phyloP scores from a whole-genome alignment of 1,140 invertebrate genomes.

The Apocrypta bakeri region DNA sequence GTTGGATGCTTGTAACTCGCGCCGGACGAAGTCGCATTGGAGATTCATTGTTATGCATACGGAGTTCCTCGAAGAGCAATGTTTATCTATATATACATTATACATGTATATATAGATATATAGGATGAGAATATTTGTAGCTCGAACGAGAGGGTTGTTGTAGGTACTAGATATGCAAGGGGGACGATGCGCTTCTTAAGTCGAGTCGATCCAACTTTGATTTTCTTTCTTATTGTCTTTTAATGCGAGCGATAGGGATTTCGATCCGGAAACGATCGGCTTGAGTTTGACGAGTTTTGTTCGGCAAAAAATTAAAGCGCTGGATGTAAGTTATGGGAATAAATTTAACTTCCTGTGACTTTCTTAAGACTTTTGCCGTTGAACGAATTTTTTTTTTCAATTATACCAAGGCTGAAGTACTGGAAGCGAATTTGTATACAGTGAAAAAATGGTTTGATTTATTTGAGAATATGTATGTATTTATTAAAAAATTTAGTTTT shows the following conservation, averaged over 20 bases:
- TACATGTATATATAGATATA: slow-evolving; percentile 24
- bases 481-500: no score
- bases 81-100: slow-evolving; percentile 49
- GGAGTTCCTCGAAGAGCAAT: slow-evolving; percentile 52
- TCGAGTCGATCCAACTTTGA: slow-evolving; percentile 31
- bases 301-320: neutral
- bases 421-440: no score
- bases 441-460: no score
- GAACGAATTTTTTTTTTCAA: no score
- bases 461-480: no score
- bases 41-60: slow-evolving; percentile 58
- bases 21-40: slow-evolving; percentile 51
- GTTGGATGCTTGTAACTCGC: slow-evolving; percentile 54
- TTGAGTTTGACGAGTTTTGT: neutral
- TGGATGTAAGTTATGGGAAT: no score
- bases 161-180: neutral
- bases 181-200: neutral
- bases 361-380: no score
- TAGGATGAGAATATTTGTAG: slow-evolving; percentile 40
- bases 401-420: no score
- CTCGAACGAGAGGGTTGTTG: neutral
- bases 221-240: slow-evolving; percentile 48
- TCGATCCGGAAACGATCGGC: neutral
- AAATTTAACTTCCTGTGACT: no score
- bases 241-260: neutral